Evolutionary conservation across 2,797 vertebrate species (phyloP).

Genomic region (Anguilla pacifica): DNA sequence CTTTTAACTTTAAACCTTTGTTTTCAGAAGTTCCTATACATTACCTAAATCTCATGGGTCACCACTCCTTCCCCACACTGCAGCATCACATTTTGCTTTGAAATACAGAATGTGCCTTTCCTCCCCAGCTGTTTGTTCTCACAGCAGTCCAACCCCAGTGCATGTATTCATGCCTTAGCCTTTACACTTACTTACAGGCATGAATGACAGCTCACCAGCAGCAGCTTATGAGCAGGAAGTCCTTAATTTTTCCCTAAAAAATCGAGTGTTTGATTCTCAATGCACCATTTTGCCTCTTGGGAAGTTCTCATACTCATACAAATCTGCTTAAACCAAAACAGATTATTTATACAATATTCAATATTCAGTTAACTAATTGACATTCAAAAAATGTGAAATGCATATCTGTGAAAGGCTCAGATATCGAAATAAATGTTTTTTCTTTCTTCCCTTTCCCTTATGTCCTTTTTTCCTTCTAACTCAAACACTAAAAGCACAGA

Average conservation of each 20-base stretch:
- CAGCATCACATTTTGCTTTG: neutral
- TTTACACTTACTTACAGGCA: neutral
- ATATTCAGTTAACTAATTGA: neutral
- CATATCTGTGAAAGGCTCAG: too few species aligned
- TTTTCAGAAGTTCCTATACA: too few species aligned
- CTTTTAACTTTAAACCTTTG: too few species aligned
- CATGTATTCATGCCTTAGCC: neutral
- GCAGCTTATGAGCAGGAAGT: neutral
- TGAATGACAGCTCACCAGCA: neutral
- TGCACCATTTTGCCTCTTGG: neutral
- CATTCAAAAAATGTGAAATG: neutral
- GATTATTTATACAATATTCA: neutral
- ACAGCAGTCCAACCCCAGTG: neutral
- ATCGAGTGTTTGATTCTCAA: neutral
- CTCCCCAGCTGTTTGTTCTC: neutral
- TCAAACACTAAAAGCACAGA: neutral
- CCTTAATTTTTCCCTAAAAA: neutral
- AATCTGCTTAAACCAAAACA: neutral
- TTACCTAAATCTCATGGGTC: too few species aligned
- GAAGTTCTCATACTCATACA: neutral
- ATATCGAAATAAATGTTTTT: neutral
- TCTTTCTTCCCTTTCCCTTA: neutral
- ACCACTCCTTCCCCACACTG: neutral
- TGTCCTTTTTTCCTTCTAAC: neutral
- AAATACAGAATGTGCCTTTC: neutral